These are phyloP conservation scores for Chrysopa pallens DNA, from an alignment of 1,140 invertebrate genomes.

Conservation along the genomic window DNA sequence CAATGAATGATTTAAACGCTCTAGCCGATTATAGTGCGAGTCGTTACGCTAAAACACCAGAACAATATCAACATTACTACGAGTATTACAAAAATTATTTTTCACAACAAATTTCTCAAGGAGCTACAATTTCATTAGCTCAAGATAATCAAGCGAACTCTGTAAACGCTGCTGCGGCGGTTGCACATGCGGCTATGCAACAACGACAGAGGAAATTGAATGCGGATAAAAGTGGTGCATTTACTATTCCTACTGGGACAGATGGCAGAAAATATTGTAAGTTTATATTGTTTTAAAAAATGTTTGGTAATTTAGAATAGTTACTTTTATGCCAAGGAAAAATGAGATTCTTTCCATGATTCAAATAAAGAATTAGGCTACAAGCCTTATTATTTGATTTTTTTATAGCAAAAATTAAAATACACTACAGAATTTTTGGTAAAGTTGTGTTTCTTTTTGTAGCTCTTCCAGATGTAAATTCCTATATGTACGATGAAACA, in stretches of 20 bases:
- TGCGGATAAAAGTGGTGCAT: conserved; percentile 15
- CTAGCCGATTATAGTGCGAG: conserved; percentile 63
- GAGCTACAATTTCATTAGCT: conserved; percentile 31
- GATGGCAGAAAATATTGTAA: conserved; percentile 49
- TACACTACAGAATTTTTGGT: too few species aligned
- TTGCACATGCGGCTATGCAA: conserved; percentile 74
- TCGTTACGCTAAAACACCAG: conserved; percentile 52
- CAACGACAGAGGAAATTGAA: conserved; percentile 41
- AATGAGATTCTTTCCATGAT: too few species aligned
- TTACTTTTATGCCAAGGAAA: neutral
- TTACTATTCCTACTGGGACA: conserved; percentile 29
- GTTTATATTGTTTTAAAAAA: conserved; percentile 11
- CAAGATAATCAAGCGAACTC: conserved; percentile 37
- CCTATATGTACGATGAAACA: conserved; percentile 85
- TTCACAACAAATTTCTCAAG: conserved; percentile 47
- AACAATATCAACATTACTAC: conserved; percentile 53
- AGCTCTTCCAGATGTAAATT: conserved; percentile 75
- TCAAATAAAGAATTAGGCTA: too few species aligned
- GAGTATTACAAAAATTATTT: conserved; percentile 72
- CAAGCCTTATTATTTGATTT: neutral
- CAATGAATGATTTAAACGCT: conserved; percentile 47
- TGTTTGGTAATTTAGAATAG: neutral
- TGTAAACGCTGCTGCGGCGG: conserved; percentile 74
- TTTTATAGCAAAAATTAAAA: too few species aligned
- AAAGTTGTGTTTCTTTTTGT: conserved; percentile 15